Evolutionary conservation across 2,113 vertebrate genomes (phyloP).

Genomic region (Pterocles burchelli): DNA sequence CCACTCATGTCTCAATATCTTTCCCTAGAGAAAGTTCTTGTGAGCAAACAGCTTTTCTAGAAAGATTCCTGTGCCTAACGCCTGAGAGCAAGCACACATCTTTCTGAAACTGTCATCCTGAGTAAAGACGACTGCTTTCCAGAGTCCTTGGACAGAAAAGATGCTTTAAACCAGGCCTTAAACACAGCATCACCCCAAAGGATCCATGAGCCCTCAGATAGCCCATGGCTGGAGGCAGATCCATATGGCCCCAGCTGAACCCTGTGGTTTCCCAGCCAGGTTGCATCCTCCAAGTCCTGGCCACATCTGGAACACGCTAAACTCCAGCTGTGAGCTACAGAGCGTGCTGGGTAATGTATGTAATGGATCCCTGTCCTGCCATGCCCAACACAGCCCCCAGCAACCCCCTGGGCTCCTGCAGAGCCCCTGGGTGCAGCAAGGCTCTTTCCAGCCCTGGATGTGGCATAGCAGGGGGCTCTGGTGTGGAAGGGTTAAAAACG

Average conservation of each 20-base stretch:
- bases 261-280: not conserved
- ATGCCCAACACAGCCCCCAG: not conserved
- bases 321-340: not conserved
- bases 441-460: not conserved
- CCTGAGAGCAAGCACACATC: not conserved
- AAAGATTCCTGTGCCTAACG: not conserved
- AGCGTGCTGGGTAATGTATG: rapidly evolving
- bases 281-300: not conserved
- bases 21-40: not conserved
- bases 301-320: not conserved
- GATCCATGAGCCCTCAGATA: not conserved
- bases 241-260: not conserved
- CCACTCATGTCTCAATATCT: not conserved
- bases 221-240: rapidly evolving
- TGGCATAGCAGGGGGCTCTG: rapidly evolving
- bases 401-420: not conserved
- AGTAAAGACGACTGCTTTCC: not conserved
- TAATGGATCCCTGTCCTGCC: not conserved
- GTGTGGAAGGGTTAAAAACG: not conserved
- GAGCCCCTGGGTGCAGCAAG: not conserved
- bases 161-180: not conserved
- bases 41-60: not conserved
- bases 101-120: not conserved
- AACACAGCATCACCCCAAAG: not conserved
- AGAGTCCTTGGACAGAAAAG: not conserved